Conservation (phyloP, 1,140 invertebrate species). For the Macrobrachium rosenbergii region DNA sequence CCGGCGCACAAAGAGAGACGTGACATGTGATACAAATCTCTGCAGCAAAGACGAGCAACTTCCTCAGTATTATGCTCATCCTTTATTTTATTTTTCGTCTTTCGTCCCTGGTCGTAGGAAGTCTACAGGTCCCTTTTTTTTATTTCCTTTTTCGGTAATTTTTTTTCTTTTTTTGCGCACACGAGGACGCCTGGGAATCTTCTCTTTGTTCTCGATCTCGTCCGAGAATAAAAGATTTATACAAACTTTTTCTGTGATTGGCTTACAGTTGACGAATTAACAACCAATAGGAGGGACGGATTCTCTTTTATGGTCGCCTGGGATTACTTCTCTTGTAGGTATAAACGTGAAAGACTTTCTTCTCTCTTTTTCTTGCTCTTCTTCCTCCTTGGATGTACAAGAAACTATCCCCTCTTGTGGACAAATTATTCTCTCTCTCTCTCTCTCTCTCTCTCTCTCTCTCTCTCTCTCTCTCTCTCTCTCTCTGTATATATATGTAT, state of each 20-base stretch:
- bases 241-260: conserved; percentile 29
- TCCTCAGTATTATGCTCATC: neutral
- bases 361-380: neutral
- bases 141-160: too few species aligned
- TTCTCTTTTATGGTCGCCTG: neutral
- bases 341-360: neutral
- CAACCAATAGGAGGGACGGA: conserved; percentile 28
- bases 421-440: too few species aligned
- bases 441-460: too few species aligned
- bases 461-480: too few species aligned
- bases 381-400: neutral
- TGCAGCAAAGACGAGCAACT: too few species aligned
- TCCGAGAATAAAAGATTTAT: conserved; percentile 14
- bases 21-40: neutral
- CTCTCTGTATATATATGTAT: neutral
- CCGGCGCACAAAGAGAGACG: neutral
- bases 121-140: neutral
- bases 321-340: conserved; percentile 4
- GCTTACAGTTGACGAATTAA: conserved; percentile 15
- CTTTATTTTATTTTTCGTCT: neutral
- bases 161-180: neutral
- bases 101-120: neutral
- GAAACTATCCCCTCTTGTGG: too few species aligned
- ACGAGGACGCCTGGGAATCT: neutral
- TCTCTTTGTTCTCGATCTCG: neutral